Evolutionary conservation across 2,113 vertebrate species (phyloP), one percentile per base, ranked within the genome.

Genomic region (Boulengeromyrus knoepffleri): DNA sequence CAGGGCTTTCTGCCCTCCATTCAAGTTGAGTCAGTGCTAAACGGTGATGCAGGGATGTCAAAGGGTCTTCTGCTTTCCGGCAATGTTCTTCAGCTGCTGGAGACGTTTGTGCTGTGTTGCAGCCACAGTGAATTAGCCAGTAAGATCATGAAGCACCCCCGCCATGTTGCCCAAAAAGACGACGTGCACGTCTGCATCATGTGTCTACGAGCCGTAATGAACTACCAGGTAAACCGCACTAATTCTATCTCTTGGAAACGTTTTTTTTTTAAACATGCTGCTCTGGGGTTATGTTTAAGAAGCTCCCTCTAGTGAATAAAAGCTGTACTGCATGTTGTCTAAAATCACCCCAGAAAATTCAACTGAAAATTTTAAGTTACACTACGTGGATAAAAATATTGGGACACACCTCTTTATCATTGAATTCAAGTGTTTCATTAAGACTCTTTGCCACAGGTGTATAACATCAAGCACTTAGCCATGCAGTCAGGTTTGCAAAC

Each of bases 131-230:
- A 97, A 0, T 92, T 97, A 83, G 95, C 98, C 0, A 97, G 95
- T 95, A 97, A 97, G 95, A 97, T 97, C 5, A 95, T 98, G 95
- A 99, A 99, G 94, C 99, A 99, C 95, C 98, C 98, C 0, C 96
- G 98, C 77, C 95, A 99, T 52, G 98, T 99, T 92, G 98, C 98
- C 96, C 98, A 99, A 94, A 99, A 99, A 93, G 98, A 99, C 6
- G 98, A 99, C 0, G 98, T 99, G 85, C 98, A 99, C 0, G 98
- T 99, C 62, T 99, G 98, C 93, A 99, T 99, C 96, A 97, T 99
- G 95, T 99, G 98, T 91, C 96, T 99, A 39, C 94, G 98, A 92
- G 98, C 98, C 27, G 97, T 99, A 93, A 99, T 99, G 98, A 99
- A 99, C 95, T 99, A 99, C 89, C 98, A 99, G 98, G 98, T 99